Evolutionary conservation across 2,797 vertebrate species (phyloP).

Genomic region (Rousettus madagascariensis): DNA sequence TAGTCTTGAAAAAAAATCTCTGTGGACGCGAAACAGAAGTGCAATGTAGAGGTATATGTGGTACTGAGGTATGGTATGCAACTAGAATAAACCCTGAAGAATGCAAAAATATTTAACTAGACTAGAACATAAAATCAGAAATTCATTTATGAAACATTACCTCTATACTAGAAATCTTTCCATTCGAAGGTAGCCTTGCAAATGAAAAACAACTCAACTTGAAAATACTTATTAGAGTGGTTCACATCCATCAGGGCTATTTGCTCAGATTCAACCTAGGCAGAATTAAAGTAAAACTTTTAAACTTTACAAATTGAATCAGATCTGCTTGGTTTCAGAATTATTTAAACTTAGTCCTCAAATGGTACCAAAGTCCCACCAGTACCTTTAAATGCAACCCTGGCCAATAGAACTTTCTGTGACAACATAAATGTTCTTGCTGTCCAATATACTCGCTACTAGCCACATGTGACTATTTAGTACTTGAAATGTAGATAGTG

Average conservation of each 20-base stretch:
- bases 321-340: not conserved
- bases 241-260: not conserved
- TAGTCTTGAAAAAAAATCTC: not conserved
- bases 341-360: not conserved
- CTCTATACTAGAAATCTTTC: not conserved
- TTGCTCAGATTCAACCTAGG: not conserved
- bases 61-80: not conserved
- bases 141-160: not conserved
- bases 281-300: constrained; percentile 28
- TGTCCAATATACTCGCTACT: not conserved
- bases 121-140: not conserved
- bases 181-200: not conserved
- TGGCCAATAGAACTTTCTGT: not conserved
- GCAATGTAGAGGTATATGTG: not conserved
- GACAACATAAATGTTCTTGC: not conserved
- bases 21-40: not conserved
- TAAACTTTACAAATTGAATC: not conserved
- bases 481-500: not conserved
- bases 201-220: not conserved
- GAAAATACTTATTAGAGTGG: not conserved
- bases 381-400: not conserved
- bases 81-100: not conserved
- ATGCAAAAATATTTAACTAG: not conserved
- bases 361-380: not conserved
- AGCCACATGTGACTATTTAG: not conserved